Evolutionary conservation across 2,888 invertebrate species (phyloP).

Genomic region (Heliconius ethilla): DNA sequence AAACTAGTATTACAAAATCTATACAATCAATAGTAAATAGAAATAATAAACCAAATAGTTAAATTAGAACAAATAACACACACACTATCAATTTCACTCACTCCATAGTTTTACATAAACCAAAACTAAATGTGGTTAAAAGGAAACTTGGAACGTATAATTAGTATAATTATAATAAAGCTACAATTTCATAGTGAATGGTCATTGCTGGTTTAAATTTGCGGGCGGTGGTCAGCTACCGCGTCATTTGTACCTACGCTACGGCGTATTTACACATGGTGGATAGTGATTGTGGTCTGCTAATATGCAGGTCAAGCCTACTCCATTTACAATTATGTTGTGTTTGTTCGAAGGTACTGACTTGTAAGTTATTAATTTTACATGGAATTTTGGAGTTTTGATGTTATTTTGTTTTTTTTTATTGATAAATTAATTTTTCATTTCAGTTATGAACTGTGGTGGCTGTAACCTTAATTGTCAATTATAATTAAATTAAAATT

Average conservation of each 20-base stretch:
- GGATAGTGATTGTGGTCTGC: conserved; percentile 45
- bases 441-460: too few species aligned
- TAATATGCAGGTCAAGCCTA: conserved; percentile 40
- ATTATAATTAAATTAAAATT: too few species aligned
- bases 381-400: not conserved
- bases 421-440: not conserved
- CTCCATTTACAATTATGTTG: conserved; percentile 37
- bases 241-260: conserved; percentile 46
- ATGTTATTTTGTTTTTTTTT: not conserved
- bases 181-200: conserved; percentile 27
- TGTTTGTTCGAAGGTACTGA: conserved; percentile 8
- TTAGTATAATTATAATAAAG: conserved; percentile 21
- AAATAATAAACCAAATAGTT: not conserved
- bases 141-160: conserved; percentile 17
- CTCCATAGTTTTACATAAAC: not conserved
- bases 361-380: not conserved
- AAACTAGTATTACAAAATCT: too few species aligned
- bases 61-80: not conserved
- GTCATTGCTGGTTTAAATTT: conserved; percentile 44
- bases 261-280: conserved; percentile 42
- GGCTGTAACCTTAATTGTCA: too few species aligned
- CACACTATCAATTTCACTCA: not conserved
- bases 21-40: not conserved
- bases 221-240: conserved; percentile 44
- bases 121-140: conserved; percentile 25